Percentiles rank a stretch among this genome's conserved stretches.
Conservation (phyloP, 2,797 vertebrate species). For the Phoxinus dragarum region DNA sequence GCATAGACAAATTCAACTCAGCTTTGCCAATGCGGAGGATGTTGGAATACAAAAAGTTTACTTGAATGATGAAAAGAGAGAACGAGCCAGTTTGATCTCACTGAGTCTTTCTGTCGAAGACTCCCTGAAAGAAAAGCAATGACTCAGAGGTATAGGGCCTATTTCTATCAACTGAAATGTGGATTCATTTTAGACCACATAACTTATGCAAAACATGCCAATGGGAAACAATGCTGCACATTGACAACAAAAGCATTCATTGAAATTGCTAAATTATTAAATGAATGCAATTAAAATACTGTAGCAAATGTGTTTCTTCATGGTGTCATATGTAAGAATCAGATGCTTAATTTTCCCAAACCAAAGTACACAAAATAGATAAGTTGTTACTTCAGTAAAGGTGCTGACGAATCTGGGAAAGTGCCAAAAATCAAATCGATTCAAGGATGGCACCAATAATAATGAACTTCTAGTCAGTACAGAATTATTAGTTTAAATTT, state of each 20-base stretch:
- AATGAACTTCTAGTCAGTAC: background rate
- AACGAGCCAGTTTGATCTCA: constrained; percentile 25
- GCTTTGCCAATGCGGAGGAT: constrained; percentile 33
- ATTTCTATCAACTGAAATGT: constrained; percentile 17
- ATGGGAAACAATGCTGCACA: background rate
- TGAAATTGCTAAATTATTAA: background rate
- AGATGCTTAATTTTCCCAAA: background rate
- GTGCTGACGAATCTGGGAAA: background rate
- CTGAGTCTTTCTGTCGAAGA: background rate
- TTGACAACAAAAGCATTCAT: background rate
- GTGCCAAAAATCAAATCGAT: background rate
- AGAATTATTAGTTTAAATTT: background rate
- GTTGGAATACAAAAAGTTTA: constrained; percentile 11
- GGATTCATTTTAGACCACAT: constrained; percentile 5
- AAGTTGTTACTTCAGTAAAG: background rate
- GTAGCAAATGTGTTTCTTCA: background rate
- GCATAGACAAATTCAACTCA: constrained; percentile 25
- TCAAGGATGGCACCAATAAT: background rate
- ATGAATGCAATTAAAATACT: background rate
- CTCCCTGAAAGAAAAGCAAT: background rate
- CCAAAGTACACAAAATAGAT: background rate
- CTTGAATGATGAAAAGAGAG: constrained; percentile 17
- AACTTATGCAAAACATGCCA: background rate
- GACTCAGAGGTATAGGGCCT: constrained; percentile 2
- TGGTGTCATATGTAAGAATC: background rate